Evolutionary conservation across 2,113 vertebrate genomes (phyloP).

Genomic region (Myrmecobius fasciatus): DNA sequence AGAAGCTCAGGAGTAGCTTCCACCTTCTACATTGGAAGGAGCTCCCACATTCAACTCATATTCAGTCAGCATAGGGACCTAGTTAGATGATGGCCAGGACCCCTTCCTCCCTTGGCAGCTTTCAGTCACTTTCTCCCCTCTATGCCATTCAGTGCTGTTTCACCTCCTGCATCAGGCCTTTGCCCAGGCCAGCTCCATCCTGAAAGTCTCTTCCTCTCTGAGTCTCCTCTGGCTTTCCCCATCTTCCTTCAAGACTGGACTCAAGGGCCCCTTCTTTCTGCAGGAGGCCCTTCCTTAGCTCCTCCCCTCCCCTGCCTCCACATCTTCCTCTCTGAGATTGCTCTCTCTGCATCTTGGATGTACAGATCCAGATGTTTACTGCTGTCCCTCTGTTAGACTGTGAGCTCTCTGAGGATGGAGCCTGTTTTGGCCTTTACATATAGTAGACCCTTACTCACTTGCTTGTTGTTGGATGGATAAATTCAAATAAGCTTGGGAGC

Average conservation of each 20-base stretch:
- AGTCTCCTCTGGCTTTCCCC: too few species aligned
- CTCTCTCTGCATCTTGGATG: too few species aligned
- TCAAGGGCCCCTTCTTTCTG: too few species aligned
- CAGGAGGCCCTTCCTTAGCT: too few species aligned
- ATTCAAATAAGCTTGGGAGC: too few species aligned
- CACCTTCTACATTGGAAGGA: neutral
- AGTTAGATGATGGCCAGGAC: neutral
- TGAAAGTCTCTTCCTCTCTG: too few species aligned
- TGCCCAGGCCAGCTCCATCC: too few species aligned
- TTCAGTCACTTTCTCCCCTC: neutral
- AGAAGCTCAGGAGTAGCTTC: neutral
- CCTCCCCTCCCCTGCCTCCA: too few species aligned
- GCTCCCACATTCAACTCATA: neutral
- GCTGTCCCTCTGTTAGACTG: too few species aligned
- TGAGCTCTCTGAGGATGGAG: neutral
- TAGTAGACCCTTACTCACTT: neutral
- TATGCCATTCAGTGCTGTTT: neutral
- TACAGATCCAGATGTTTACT: too few species aligned
- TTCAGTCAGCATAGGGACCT: neutral
- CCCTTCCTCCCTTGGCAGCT: neutral
- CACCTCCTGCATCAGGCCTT: too few species aligned
- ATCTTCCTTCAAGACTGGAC: too few species aligned
- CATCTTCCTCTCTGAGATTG: neutral
- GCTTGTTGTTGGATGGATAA: neutral
- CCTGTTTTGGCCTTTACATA: neutral